Evolutionary conservation across 2,888 invertebrate genomes (phyloP).

Genomic region (Unio pictorum): DNA sequence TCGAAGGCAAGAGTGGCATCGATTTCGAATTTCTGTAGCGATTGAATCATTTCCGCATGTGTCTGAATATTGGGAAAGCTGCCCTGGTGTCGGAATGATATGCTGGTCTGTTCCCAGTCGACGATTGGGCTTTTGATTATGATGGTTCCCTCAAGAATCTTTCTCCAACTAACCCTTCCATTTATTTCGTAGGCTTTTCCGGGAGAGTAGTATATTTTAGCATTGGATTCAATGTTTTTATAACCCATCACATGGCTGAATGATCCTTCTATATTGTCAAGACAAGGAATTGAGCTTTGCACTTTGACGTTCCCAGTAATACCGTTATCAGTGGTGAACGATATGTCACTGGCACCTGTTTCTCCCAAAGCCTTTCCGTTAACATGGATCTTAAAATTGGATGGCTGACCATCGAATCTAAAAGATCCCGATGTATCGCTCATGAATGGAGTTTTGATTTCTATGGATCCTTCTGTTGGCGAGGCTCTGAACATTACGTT

Average conservation of each 20-base stretch:
- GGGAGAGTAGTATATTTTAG: neutral
- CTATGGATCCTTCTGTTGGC: neutral
- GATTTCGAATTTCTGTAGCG: slow-evolving; percentile 9
- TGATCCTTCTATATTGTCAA: too few species aligned
- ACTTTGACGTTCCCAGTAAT: too few species aligned
- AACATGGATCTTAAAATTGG: slow-evolving; percentile 2
- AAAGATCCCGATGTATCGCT: slow-evolving; percentile 9
- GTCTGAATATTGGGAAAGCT: slow-evolving; percentile 16
- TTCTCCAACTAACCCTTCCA: slow-evolving; percentile 8
- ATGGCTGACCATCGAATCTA: slow-evolving; percentile 5
- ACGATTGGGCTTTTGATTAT: slow-evolving; percentile 40
- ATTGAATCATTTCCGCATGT: slow-evolving; percentile 12
- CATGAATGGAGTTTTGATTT: slow-evolving; percentile 5
- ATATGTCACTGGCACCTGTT: too few species aligned
- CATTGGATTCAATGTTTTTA: neutral
- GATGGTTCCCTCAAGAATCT: slow-evolving; percentile 15
- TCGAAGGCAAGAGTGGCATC: slow-evolving; percentile 1
- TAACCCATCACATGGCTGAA: too few species aligned
- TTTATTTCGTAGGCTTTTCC: slow-evolving; percentile 11
- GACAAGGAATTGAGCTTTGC: too few species aligned
- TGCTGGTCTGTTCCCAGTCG: slow-evolving; percentile 17
- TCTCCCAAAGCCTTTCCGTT: neutral
- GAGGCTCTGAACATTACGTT: too few species aligned
- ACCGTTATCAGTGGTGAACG: too few species aligned
- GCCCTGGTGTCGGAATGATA: slow-evolving; percentile 14